Evolutionary conservation across 2,888 invertebrate genomes (phyloP).

Genomic region (Pachycephus smyrnensis): DNA sequence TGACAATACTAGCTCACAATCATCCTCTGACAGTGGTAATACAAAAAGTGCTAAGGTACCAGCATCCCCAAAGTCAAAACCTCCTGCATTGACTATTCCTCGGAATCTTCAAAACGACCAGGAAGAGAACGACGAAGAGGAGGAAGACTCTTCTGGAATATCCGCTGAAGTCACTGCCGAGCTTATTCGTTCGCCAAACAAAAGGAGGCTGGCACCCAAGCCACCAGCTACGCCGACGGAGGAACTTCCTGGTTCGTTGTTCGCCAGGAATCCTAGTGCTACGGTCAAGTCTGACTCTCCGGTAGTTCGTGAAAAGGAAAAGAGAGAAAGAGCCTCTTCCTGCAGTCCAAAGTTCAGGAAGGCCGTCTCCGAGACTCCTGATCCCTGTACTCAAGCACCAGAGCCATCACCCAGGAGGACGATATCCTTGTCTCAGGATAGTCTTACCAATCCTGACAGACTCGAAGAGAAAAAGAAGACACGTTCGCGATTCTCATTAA

Average conservation of each 20-base stretch:
- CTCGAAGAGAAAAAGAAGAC: conserved; percentile 76
- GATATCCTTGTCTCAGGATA: conserved; percentile 82
- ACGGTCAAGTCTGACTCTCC: conserved; percentile 76
- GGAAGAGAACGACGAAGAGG: conserved; percentile 33
- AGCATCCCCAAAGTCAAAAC: conserved; percentile 8
- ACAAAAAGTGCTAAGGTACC: conserved; percentile 6
- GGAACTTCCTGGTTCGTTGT: conserved; percentile 70
- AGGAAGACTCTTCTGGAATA: conserved; percentile 22
- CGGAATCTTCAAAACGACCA: conserved; percentile 25
- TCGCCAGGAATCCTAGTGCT: conserved; percentile 71
- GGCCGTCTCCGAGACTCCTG: conserved; percentile 63
- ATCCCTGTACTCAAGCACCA: conserved; percentile 37
- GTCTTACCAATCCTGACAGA: conserved; percentile 68
- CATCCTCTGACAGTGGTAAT: not conserved
- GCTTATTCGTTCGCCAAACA: conserved; percentile 71
- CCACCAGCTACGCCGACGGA: conserved; percentile 73
- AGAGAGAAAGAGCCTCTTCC: conserved; percentile 77
- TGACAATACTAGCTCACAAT: not conserved
- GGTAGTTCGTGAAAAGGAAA: conserved; percentile 80
- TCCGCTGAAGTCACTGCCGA: conserved; percentile 34
- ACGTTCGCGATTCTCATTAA: conserved; percentile 81
- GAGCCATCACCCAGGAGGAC: conserved; percentile 72
- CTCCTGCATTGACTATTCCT: conserved; percentile 58
- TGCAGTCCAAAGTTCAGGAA: conserved; percentile 74
- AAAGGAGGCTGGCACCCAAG: conserved; percentile 80